Conservation (phyloP, 2,888 invertebrate genomes). For the Andrena fulva region DNA sequence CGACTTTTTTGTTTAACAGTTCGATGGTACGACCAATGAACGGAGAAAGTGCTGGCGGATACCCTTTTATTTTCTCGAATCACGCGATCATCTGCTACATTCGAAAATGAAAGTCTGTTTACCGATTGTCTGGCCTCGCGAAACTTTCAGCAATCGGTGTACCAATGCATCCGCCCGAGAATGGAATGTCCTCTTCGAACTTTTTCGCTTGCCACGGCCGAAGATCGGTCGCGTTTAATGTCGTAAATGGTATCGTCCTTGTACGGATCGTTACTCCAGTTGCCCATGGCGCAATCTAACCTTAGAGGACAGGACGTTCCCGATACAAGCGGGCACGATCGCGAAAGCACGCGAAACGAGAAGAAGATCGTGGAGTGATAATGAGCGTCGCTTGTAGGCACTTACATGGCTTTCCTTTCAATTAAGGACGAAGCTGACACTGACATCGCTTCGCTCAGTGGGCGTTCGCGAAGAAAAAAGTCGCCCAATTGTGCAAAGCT, state of each 20-base stretch:
- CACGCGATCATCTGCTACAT: conserved; percentile 7
- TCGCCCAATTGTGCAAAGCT: neutral
- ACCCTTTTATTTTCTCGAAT: conserved; percentile 33
- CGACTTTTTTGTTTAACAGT: neutral
- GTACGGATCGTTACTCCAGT: conserved; percentile 76
- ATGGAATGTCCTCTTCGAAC: conserved; percentile 37
- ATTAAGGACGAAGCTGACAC: conserved; percentile 10
- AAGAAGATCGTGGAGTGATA: conserved; percentile 8
- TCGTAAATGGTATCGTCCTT: conserved; percentile 77
- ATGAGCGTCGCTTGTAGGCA: neutral
- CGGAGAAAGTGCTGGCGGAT: conserved; percentile 34
- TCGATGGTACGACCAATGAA: neutral
- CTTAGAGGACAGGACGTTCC: conserved; percentile 70
- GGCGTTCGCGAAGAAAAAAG: neutral
- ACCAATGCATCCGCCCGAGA: conserved; percentile 20
- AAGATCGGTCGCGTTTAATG: conserved; percentile 46
- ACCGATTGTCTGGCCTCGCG: conserved; percentile 20
- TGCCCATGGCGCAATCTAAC: conserved; percentile 76
- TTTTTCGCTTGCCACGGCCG: conserved; percentile 1
- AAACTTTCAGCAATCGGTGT: neutral
- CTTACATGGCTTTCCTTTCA: conserved; percentile 7
- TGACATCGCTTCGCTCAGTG: neutral
- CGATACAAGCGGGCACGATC: conserved; percentile 65
- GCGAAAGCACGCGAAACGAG: conserved; percentile 30
- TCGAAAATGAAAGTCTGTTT: conserved; percentile 45